phyloP scores from a whole-genome alignment of 1,140 invertebrate species.

The Caerostris darwini region DNA sequence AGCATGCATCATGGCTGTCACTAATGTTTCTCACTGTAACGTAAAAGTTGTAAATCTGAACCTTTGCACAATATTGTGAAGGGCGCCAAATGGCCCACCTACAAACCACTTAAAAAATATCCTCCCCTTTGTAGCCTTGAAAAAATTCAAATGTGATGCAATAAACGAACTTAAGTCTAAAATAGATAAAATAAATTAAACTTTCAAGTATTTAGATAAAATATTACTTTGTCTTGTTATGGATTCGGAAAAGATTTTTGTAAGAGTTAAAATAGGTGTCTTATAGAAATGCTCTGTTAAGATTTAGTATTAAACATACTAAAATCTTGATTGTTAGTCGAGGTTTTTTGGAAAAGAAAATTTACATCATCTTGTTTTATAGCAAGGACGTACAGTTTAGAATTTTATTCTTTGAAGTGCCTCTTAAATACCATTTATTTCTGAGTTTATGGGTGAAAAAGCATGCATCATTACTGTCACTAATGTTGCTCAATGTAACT shows the following conservation, averaged over 20 bases:
- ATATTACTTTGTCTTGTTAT: too few relatives aligned
- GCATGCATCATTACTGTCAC: conserved; percentile 45
- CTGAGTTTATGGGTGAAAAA: too few relatives aligned
- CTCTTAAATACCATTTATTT: too few relatives aligned
- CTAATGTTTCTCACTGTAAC: conserved; percentile 44
- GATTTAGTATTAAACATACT: too few relatives aligned
- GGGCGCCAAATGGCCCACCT: conserved; percentile 33
- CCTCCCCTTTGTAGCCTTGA: neutral
- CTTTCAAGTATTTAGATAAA: neutral
- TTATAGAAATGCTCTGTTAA: too few relatives aligned
- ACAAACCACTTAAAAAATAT: neutral
- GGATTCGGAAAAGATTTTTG: too few relatives aligned
- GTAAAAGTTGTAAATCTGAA: conserved; percentile 43
- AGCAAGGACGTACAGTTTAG: too few relatives aligned
- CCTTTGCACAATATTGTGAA: conserved; percentile 39
- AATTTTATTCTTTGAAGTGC: too few relatives aligned
- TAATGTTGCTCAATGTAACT: conserved; percentile 41
- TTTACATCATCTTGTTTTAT: too few relatives aligned
- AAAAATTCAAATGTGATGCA: conserved; percentile 5
- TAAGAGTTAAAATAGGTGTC: too few relatives aligned
- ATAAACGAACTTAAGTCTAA: neutral
- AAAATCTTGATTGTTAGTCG: too few relatives aligned
- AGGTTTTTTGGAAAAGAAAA: too few relatives aligned
- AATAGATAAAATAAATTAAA: conserved; percentile 12
- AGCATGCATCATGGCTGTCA: conserved; percentile 31